phyloP scores from a whole-genome alignment of 2,797 vertebrate species.

The Centropyge bicolor region DNA sequence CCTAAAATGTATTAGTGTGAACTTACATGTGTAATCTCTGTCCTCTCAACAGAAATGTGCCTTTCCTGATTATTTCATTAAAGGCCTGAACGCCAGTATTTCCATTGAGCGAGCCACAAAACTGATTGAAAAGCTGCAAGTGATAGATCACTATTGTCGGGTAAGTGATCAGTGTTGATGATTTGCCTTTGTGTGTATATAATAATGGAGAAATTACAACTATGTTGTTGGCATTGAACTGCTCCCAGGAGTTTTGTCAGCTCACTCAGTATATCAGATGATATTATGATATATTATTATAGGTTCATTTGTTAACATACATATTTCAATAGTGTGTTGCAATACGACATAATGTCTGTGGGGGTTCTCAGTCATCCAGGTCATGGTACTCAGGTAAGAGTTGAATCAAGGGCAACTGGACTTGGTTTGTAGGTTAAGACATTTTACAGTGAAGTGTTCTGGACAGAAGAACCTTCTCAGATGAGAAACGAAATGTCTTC shows the following conservation, averaged over 20 bases:
- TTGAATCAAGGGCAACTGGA: too few species aligned
- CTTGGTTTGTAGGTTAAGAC: too few species aligned
- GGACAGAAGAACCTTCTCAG: too few species aligned
- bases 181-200: neutral
- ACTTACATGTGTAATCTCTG: neutral
- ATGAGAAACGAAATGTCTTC: too few species aligned
- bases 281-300: too few species aligned
- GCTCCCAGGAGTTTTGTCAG: neutral
- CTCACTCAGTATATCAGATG: neutral
- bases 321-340: too few species aligned
- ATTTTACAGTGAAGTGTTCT: too few species aligned
- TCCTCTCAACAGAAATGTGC: slow-evolving; percentile 17
- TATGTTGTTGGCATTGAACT: neutral
- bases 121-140: accelerated
- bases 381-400: too few species aligned
- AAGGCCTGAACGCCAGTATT: accelerated
- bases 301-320: too few species aligned
- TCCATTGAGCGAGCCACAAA: accelerated
- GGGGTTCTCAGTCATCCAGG: too few species aligned
- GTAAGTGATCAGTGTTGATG: slow-evolving; percentile 14
- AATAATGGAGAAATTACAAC: neutral
- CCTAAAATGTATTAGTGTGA: neutral
- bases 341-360: too few species aligned
- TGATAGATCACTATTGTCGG: accelerated
- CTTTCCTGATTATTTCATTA: neutral